Base-by-base conservation (phyloP, 2,797 vertebrate species). In the Champsocephalus esox region DNA sequence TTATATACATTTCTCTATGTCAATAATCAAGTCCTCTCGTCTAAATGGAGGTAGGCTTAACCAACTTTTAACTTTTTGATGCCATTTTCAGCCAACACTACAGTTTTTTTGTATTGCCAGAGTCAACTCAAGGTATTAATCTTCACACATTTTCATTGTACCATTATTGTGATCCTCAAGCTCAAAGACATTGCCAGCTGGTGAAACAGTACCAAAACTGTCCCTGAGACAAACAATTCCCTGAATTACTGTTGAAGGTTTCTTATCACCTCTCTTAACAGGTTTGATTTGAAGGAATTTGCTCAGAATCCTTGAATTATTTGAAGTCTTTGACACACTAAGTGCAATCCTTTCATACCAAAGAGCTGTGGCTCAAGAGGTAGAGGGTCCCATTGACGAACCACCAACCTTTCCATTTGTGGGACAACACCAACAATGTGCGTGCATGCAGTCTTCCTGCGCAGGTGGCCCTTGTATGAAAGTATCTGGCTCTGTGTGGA, bases 271-370 rank as follows among this genome's bases (percentile, higher is more conserved):
- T 21, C 21, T 38, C 12, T 28, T 60, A 44, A 44, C 50, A 61
- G 45, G n/a, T 72, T 75, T 66, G 34, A 21, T 46, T 71, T 48
- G 34, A 5, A 63, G 13, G 48, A 68, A 66, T 50, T 50, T 52
- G 38, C 56, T 41, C 12, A 59, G 63, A 62, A 67, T 50, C 56
- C 19, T 75, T 73, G 32, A 75, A 49, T 59, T 38, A 16, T 52
- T 19, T 50, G 58, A 86, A 66, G 28, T 28, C 21, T 70, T 77
- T 60, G 10, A 28, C 44, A 73, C 5, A 34, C 17, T 1, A 3
- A 28, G 3, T 38, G 43, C 11, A 12, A 45, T 34, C 16, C 19
- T 58, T 79, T 65, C 38, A 72, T 51, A 34, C 67, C 34, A 34
- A 9, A 9, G 5, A 38, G 6, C 7, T 38, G 34, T 38, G 34